phyloP scores from a whole-genome alignment of 2,888 invertebrate species.

The Melieria picta region DNA sequence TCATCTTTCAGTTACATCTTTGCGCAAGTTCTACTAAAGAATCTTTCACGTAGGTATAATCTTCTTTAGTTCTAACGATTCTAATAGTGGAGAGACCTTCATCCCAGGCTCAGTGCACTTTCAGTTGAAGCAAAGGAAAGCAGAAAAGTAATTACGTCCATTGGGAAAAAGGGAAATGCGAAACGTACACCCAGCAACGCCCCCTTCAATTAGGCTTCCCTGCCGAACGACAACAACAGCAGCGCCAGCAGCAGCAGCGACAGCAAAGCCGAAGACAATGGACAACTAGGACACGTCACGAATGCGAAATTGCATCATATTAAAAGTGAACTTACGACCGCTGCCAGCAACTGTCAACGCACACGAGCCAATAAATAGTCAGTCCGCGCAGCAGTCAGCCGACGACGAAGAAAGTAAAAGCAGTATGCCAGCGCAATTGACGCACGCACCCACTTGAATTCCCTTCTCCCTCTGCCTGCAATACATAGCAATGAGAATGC shows the following conservation, averaged over 20 bases:
- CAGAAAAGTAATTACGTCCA: too few relatives aligned
- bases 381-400: neutral
- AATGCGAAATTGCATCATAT: constrained; percentile 25
- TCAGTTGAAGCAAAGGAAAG: too few relatives aligned
- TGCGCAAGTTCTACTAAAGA: too few relatives aligned
- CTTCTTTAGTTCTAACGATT: too few relatives aligned
- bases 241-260: neutral
- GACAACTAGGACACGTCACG: constrained; percentile 23
- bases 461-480: neutral
- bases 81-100: too few relatives aligned
- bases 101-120: too few relatives aligned
- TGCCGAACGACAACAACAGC: too few relatives aligned
- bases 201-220: too few relatives aligned
- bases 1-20: too few relatives aligned
- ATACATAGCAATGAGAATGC: constrained; percentile 19
- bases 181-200: too few relatives aligned
- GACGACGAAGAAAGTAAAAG: constrained; percentile 8
- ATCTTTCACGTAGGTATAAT: too few relatives aligned
- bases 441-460: constrained; percentile 3
- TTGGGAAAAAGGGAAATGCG: too few relatives aligned
- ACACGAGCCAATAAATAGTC: neutral
- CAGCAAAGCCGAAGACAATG: constrained; percentile 13
- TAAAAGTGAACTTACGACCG: constrained; percentile 24
- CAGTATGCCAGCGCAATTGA: constrained; percentile 5
- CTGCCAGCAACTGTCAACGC: constrained; percentile 25